Evolutionary conservation across 2,113 vertebrate genomes (phyloP).

Genomic region (Oceanites oceanicus): DNA sequence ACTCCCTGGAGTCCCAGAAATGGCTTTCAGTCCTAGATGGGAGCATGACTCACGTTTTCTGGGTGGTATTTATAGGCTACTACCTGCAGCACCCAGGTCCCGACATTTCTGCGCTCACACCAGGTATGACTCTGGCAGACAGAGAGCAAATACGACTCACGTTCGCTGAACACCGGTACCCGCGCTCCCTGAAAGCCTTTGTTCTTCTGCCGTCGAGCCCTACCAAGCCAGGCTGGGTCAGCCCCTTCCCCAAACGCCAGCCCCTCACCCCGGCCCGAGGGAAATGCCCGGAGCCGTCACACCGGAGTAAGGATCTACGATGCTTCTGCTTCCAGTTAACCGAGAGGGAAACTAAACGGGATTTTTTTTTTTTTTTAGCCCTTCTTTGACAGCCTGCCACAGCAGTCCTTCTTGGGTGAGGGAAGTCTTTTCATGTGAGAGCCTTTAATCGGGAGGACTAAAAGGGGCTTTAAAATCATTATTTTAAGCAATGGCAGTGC

Average conservation of each 20-base stretch:
- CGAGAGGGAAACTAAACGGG: neutral
- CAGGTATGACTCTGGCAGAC: neutral
- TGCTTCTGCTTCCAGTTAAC: neutral
- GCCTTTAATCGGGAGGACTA: neutral
- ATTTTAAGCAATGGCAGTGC: neutral
- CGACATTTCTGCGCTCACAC: neutral
- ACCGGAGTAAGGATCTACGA: rapidly evolving
- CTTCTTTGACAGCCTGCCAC: neutral
- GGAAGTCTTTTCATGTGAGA: neutral
- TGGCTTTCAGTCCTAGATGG: neutral
- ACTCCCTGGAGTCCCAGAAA: neutral
- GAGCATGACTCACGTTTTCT: neutral
- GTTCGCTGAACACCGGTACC: rapidly evolving
- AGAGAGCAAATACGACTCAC: neutral
- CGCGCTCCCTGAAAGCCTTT: rapidly evolving
- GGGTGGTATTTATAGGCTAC: neutral
- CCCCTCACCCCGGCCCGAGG: neutral
- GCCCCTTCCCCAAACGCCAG: rapidly evolving
- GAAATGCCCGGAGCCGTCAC: neutral
- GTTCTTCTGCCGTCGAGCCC: neutral
- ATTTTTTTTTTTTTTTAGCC: neutral
- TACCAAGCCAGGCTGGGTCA: neutral
- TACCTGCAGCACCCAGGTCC: neutral
- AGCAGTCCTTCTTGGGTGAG: neutral
- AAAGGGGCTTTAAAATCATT: neutral